Evolutionary conservation across 2,797 vertebrate genomes (phyloP), one percentile per base, ranked within the genome.

Genomic region (Sebastiscus tertius): DNA sequence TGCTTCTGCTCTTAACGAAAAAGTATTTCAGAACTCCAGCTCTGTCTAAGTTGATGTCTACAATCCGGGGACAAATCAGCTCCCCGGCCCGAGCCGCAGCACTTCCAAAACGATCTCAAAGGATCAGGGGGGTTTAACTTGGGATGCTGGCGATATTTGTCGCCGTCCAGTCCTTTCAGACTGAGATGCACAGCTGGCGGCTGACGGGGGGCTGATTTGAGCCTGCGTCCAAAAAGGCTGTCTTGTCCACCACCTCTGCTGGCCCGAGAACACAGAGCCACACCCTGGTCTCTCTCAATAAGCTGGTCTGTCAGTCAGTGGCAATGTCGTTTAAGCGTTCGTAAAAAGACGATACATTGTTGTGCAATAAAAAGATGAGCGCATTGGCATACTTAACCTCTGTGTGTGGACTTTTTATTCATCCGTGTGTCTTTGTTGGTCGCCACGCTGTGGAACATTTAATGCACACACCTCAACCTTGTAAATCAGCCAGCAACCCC

Each of bases 311-410:
- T 95, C 92, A 92, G 93, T 95, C 92, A 92, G 94, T 96, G 94
- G 93, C 93, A 91, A 94, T 95, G 95, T 96, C 93, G 94, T 96
- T 95, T 90, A 93, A 94, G 93, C 94, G 87, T 95, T 95, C 93
- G 91, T 95, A 90, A 95, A 94, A 94, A 95, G 93, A 96, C 90
- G 85, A 95, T 93, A 94, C 93, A 91, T 95, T 96, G 94, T 95
- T 96, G 96, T 95, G 95, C 95, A 96, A 96, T 96, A 96, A 96
- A 96, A 95, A 95, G 90, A 91, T 91, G 92, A 96, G 93, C 93
- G 93, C 94, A 95, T 95, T 95, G 95, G 94, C 94, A 95, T 95
- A 95, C 83, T 92, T 89, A 91, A n/a, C 60, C 64, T n/a, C 79
- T 39, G 67, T 77, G 91, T 92, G 83, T 88, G 84, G 87, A 85